These are phyloP conservation scores for Pontoporia blainvillei DNA, from an alignment of 2,113 vertebrate genomes.

Conservation along the genomic window DNA sequence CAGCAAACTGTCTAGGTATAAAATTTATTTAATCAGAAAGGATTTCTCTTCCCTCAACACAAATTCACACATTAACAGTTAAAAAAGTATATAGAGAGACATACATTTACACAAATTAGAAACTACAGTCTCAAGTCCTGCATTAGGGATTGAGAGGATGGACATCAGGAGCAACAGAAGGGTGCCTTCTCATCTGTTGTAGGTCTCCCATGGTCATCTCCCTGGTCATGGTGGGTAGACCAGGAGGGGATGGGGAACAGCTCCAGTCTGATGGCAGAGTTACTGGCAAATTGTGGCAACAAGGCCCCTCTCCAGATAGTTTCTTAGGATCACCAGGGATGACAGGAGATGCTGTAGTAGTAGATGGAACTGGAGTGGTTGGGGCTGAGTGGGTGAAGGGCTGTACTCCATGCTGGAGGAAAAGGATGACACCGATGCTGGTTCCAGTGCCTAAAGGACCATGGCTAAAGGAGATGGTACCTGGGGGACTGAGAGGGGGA, in stretches of 20 bases:
- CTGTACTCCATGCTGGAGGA: slow-evolving; percentile 72
- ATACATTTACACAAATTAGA: slow-evolving; percentile 31
- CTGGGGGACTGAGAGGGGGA: slow-evolving; percentile 76
- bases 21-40: slow-evolving; percentile 67
- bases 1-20: slow-evolving; percentile 40
- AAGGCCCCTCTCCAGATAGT: slow-evolving; percentile 23
- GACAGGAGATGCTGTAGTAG: background rate
- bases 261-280: slow-evolving; percentile 37
- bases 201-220: background rate
- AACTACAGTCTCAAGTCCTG: background rate
- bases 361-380: background rate
- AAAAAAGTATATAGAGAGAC: background rate
- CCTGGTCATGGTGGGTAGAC: background rate
- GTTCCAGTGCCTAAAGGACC: slow-evolving; percentile 47
- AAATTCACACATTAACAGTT: slow-evolving; percentile 52
- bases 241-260: background rate
- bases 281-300: slow-evolving; percentile 47
- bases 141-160: background rate
- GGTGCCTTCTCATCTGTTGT: background rate
- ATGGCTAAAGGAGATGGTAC: slow-evolving; percentile 41
- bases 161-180: background rate
- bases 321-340: background rate
- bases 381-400: slow-evolving; percentile 44
- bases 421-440: slow-evolving; percentile 79
- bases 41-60: slow-evolving; percentile 40